Conservation (phyloP, 2,888 invertebrate genomes). For the Anorthoa munda region DNA sequence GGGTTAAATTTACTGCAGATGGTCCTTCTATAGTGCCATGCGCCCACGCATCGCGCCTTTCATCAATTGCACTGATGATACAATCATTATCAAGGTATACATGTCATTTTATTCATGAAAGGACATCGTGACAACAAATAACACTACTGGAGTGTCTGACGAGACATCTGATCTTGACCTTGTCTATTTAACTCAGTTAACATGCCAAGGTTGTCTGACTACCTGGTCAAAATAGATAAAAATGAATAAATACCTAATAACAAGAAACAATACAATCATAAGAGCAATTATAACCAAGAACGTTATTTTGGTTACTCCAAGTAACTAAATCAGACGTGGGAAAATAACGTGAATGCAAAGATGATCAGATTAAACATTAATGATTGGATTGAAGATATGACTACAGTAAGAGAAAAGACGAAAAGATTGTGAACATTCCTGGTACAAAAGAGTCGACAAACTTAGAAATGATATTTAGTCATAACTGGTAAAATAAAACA, state of each 20-base stretch:
- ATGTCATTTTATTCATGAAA: not conserved
- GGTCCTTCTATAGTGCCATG: not conserved
- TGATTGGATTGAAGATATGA: not conserved
- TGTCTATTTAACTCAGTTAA: constrained; percentile 13
- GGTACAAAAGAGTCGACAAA: not conserved
- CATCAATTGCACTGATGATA: constrained; percentile 4
- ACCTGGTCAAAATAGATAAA: constrained; percentile 8
- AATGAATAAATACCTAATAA: not conserved
- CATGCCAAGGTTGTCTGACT: constrained; percentile 30
- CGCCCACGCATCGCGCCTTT: not conserved
- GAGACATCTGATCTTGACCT: constrained; percentile 25
- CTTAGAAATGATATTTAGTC: not conserved
- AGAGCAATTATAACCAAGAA: not conserved
- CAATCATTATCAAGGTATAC: not conserved
- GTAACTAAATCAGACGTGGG: not conserved
- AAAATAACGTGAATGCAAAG: constrained; percentile 1
- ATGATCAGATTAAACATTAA: not conserved
- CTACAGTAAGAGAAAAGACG: not conserved
- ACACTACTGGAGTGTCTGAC: constrained; percentile 7
- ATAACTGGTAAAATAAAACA: constrained; percentile 5
- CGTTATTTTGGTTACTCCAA: too few relatives aligned
- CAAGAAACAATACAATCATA: not conserved
- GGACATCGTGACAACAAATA: not conserved
- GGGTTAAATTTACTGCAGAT: not conserved
- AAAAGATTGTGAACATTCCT: not conserved